These are phyloP conservation scores for Serinus canaria DNA, from an alignment of 2,113 vertebrate species.

Conservation along the genomic window DNA sequence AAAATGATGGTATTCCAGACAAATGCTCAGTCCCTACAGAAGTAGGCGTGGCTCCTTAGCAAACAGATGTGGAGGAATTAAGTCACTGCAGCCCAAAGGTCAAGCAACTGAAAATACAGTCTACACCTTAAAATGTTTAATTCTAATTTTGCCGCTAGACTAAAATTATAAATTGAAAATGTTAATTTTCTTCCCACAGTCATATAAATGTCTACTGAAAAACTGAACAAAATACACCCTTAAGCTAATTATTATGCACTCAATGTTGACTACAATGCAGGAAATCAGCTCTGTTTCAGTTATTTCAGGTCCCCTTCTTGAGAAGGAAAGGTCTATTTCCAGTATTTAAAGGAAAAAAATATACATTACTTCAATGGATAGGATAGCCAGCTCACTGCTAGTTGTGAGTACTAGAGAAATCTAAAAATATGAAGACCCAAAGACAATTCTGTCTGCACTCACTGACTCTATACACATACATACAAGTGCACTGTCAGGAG, in stretches of 20 bases:
- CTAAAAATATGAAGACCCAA: neutral
- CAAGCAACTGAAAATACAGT: neutral
- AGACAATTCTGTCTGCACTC: neutral
- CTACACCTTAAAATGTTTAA: neutral
- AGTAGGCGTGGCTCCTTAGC: neutral
- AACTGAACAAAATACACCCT: neutral
- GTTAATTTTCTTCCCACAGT: neutral
- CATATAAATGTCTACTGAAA: neutral
- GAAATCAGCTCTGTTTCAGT: neutral
- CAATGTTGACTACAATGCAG: neutral
- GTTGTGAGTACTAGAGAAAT: neutral
- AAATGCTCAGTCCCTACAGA: neutral
- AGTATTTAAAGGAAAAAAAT: neutral
- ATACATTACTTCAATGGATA: neutral
- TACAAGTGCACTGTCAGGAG: neutral
- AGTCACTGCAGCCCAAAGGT: neutral
- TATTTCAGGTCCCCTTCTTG: neutral
- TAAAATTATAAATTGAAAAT: neutral
- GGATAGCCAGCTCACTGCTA: neutral
- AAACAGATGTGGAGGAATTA: neutral
- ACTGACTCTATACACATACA: neutral
- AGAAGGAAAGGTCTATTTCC: neutral
- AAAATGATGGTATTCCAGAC: neutral
- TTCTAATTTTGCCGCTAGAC: neutral
- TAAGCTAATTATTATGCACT: neutral